A percentile compares a stretch with the other conserved stretches of the same genome.
These are phyloP conservation scores for Merodon equestris DNA, from an alignment of 2,888 invertebrate genomes.

Conservation along the genomic window DNA sequence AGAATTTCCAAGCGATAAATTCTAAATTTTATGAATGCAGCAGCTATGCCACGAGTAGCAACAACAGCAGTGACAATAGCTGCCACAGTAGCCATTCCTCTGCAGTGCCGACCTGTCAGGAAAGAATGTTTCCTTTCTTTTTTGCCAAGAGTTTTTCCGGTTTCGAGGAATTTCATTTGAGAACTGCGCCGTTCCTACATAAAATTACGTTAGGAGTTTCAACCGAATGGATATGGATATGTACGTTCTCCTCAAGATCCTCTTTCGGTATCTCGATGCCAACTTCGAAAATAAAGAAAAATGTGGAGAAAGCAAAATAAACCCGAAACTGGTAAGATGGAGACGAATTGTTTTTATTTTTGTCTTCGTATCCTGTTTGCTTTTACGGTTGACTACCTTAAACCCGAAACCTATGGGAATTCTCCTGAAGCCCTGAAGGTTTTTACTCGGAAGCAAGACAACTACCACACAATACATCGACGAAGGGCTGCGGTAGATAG, in stretches of 20 bases:
- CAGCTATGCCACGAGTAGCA: constrained; percentile 18
- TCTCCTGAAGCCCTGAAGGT: not conserved
- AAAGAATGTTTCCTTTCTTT: not conserved
- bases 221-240: constrained; percentile 4
- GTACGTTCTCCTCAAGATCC: too few relatives aligned
- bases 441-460: not conserved
- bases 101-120: constrained; percentile 22
- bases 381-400: constrained; percentile 8
- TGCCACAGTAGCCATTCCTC: not conserved
- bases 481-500: not conserved
- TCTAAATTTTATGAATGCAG: constrained; percentile 61
- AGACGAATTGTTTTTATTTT: constrained; percentile 18
- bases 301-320: constrained; percentile 10
- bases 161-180: constrained; percentile 35
- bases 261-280: too few relatives aligned
- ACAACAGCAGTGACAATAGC: not conserved
- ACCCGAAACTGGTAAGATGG: constrained; percentile 26
- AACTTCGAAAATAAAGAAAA: not conserved
- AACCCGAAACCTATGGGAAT: constrained; percentile 9
- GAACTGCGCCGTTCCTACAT: constrained; percentile 15
- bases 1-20: constrained; percentile 56
- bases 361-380: not conserved
- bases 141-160: not conserved
- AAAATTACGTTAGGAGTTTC: too few relatives aligned
- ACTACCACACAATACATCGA: too few relatives aligned